These are phyloP conservation scores for Cremastinae sp. DNA, from an alignment of 2,888 invertebrate genomes.

Conservation along the genomic window DNA sequence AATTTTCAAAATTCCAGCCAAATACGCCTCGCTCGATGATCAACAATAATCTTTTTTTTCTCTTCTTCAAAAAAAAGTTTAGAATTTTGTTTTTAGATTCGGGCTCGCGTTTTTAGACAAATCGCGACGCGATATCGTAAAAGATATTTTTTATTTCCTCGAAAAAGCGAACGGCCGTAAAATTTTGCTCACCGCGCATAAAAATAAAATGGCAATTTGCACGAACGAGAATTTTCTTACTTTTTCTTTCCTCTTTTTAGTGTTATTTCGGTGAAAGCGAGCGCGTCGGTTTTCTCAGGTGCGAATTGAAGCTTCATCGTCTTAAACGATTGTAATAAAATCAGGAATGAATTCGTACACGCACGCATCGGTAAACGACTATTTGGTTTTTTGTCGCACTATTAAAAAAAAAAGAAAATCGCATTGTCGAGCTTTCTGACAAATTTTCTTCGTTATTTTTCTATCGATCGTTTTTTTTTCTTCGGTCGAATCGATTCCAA, in stretches of 20 bases:
- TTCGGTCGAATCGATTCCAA: slow-evolving; percentile 23
- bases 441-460: background rate
- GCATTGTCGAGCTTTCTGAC: no score
- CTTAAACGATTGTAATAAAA: slow-evolving; percentile 23
- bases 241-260: background rate
- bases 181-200: background rate
- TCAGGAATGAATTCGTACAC: background rate
- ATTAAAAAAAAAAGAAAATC: slow-evolving; percentile 4
- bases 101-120: no score
- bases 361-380: background rate
- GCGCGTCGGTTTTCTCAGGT: slow-evolving; percentile 13
- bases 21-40: no score
- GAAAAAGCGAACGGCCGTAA: background rate
- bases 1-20: background rate
- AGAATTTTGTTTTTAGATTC: no score
- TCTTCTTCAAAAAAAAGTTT: no score
- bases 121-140: no score
- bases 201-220: slow-evolving; percentile 6
- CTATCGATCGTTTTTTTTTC: slow-evolving; percentile 28
- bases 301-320: slow-evolving; percentile 8
- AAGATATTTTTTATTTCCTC: background rate
- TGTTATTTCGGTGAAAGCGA: background rate
- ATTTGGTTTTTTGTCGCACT: no score
- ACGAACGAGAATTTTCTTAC: background rate
- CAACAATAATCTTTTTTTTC: no score